Conservation (phyloP, 2,797 vertebrate species). For the Danio albolineatus region DNA sequence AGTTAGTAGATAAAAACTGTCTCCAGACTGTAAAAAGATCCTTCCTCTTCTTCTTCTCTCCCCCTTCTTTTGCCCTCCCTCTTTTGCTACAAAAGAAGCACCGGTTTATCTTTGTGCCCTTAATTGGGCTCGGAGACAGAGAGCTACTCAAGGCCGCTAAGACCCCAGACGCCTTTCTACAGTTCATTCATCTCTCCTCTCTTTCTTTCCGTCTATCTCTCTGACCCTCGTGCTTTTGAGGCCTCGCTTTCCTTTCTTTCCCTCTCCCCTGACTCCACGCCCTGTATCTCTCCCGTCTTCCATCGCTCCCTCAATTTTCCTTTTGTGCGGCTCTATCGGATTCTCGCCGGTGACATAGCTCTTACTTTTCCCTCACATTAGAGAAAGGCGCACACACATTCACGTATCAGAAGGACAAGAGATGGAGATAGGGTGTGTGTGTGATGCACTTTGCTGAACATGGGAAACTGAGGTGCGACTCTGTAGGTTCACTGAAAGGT, state of each 20-base stretch:
- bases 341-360: conserved; percentile 34
- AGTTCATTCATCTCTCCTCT: conserved; percentile 62
- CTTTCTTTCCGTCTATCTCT: conserved; percentile 53
- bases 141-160: conserved; percentile 60
- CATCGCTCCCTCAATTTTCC: conserved; percentile 39
- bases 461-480: conserved; percentile 64
- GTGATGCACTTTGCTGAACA: conserved; percentile 48
- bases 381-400: conserved; percentile 45
- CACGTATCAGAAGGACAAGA: conserved; percentile 21
- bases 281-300: conserved; percentile 37
- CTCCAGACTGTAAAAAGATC: conserved; percentile 75
- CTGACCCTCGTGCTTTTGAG: conserved; percentile 46
- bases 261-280: conserved; percentile 47
- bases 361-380: conserved; percentile 41
- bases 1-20: conserved; percentile 77
- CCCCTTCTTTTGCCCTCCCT: conserved; percentile 50
- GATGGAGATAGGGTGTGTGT: conserved; percentile 35
- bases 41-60: conserved; percentile 59
- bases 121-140: conserved; percentile 70
- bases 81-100: conserved; percentile 57
- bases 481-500: conserved; percentile 54
- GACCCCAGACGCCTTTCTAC: conserved; percentile 64
- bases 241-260: conserved; percentile 41
- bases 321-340: conserved; percentile 18
- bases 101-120: conserved; percentile 67